Evolutionary conservation across 2,113 vertebrate species (phyloP), one percentile per base, ranked within the genome.

Genomic region (Cairina moschata): DNA sequence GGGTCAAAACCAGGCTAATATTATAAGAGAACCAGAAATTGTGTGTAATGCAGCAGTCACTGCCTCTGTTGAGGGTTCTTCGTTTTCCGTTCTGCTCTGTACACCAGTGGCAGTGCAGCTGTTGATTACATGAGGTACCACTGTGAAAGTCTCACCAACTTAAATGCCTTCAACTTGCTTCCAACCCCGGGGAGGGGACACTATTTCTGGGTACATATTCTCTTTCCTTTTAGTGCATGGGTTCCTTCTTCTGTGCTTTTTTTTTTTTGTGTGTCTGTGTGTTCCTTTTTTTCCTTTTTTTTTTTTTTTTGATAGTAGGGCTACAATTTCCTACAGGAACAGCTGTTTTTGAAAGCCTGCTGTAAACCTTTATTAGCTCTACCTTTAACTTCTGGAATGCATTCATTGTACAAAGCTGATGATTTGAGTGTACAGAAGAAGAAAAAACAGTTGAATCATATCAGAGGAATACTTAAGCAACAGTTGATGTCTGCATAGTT

Each of bases 301-400:
- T 26, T 21, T 52, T 74, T n/a, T 29, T 38, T n/a, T 34, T 32
- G 3, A 3, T 17, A 25, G 5, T 50, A 67, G 26, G 22, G 17
- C 36, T 83, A 25, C 12, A 55, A 5, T 78, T 62, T n/a, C 7
- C 5, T 67, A 2, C 11, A 67, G 23, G 32, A 86, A 22, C 63
- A 36, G 7, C 12, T 65, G 9, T 8, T 86, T 91, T 67, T 75
- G n/a, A 72, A 46, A 78, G 16, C 55, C 46, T 5, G 0, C 38
- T 75, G 11, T 11, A 32, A 67, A 17, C 13, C 6, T 72, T 75
- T 80, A 79, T 83, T 82, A 76, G 26, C 58, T 68, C 15, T 79
- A 60, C 31, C 75, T 91, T 95, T 89, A 87, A 48, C 58, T 93
- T 94, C 59, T 77, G 85, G 78, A 91, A 93, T 87, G 71, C 17